Conservation (phyloP, 2,113 vertebrate species). For the Mormyrus lacerda region DNA sequence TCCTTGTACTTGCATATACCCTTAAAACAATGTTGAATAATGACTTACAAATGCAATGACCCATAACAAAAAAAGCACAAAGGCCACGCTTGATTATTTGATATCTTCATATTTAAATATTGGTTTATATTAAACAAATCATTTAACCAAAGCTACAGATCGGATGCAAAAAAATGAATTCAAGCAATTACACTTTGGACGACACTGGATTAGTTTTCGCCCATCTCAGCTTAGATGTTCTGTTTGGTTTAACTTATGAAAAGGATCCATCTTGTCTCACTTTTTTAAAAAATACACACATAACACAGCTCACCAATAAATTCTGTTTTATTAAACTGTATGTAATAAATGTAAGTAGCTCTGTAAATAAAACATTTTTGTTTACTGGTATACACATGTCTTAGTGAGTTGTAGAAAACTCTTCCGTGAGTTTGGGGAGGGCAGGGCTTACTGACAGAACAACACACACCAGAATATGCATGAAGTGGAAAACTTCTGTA, state of each 20-base stretch:
- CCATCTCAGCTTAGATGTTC: background rate
- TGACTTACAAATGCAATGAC: too few relatives aligned
- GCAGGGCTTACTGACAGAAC: background rate
- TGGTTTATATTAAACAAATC: background rate
- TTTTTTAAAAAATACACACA: background rate
- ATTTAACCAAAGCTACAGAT: background rate
- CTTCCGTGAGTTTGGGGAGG: slow-evolving; percentile 18
- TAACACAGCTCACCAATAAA: background rate
- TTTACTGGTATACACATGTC: slow-evolving; percentile 26
- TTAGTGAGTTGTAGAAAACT: slow-evolving; percentile 38
- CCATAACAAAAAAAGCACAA: too few relatives aligned
- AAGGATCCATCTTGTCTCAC: background rate
- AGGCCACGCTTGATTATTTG: too few relatives aligned
- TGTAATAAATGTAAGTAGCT: too few relatives aligned
- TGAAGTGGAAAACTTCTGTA: background rate
- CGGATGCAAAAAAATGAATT: background rate
- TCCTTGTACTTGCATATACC: too few relatives aligned
- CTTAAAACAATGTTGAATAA: too few relatives aligned
- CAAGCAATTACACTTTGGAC: too few relatives aligned
- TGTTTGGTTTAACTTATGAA: background rate
- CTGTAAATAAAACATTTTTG: slow-evolving; percentile 43
- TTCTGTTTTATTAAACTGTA: slow-evolving; percentile 46
- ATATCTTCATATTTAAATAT: too few relatives aligned
- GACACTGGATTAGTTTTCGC: too few relatives aligned
- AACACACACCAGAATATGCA: slow-evolving; percentile 14